These are phyloP conservation scores for Molanna angustata DNA, from an alignment of 2,888 invertebrate species.

Conservation along the genomic window DNA sequence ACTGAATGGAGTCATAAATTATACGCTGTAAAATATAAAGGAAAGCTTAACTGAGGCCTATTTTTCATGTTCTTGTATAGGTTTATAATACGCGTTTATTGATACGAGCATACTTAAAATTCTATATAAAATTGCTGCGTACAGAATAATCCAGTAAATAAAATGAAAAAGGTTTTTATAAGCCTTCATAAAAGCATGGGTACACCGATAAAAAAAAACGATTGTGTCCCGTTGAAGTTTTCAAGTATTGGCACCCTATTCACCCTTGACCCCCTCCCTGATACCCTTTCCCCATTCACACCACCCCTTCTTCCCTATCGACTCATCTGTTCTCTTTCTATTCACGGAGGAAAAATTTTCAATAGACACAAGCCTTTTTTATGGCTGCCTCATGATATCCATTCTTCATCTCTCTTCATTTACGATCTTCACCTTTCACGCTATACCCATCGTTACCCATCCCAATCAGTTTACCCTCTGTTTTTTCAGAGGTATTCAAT, in stretches of 20 bases:
- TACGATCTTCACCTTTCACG: slow-evolving; percentile 14
- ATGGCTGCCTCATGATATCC: slow-evolving; percentile 22
- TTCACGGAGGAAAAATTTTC: slow-evolving; percentile 27
- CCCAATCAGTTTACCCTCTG: too few relatives aligned
- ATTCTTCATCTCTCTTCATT: slow-evolving; percentile 28
- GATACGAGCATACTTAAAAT: too few relatives aligned
- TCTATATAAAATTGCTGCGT: too few relatives aligned
- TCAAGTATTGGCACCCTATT: slow-evolving; percentile 13
- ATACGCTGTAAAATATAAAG: too few relatives aligned
- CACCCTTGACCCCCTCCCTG: not conserved
- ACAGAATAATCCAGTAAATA: too few relatives aligned
- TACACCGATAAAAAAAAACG: too few relatives aligned
- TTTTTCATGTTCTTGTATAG: too few relatives aligned
- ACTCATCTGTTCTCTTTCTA: slow-evolving; percentile 27
- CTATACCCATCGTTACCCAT: too few relatives aligned
- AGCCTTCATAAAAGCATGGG: not conserved
- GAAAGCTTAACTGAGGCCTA: too few relatives aligned
- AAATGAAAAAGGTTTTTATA: not conserved
- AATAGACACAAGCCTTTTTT: slow-evolving; percentile 22
- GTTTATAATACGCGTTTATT: too few relatives aligned
- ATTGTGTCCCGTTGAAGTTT: slow-evolving; percentile 14
- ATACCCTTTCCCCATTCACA: not conserved
- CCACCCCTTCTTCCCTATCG: slow-evolving; percentile 4
- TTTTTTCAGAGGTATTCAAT: too few relatives aligned
- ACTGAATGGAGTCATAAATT: too few relatives aligned